phyloP scores from a whole-genome alignment of 2,113 vertebrate species.

The crab-eating macaque (Macaca fascicularis) region T2T-MFA8v1.1 NC_088377.1:174051501-174052000 shows the following conservation, averaged over 20 bases:
- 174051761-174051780: slow-evolving; percentile 98
- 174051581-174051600: slow-evolving; percentile 99
- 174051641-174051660: slow-evolving; percentile 97
- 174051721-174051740: slow-evolving; percentile 97
- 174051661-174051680: slow-evolving; percentile 98
- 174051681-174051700: slow-evolving; percentile 98
- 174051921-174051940: slow-evolving; percentile 93
- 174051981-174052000: slow-evolving; percentile 97
- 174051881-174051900: slow-evolving; percentile 98
- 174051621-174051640: slow-evolving; percentile 96
- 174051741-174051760: slow-evolving; percentile 98
- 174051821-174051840: slow-evolving; percentile 96
- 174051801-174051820: slow-evolving; percentile 99
- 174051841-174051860: slow-evolving; percentile 97
- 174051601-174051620: slow-evolving; percentile 98
- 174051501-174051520: slow-evolving; percentile 98
- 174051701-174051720: slow-evolving; percentile 94
- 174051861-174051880: slow-evolving; percentile 97
- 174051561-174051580: slow-evolving; percentile 99
- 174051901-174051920: slow-evolving; percentile 99
- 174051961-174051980: slow-evolving; percentile 99
- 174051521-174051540: slow-evolving; percentile 98
- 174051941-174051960: slow-evolving; percentile 96
- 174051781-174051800: slow-evolving; percentile 98
- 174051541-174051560: slow-evolving; percentile 97